Conservation (phyloP, 2,113 vertebrate genomes). For the Pterocles burchelli region DNA sequence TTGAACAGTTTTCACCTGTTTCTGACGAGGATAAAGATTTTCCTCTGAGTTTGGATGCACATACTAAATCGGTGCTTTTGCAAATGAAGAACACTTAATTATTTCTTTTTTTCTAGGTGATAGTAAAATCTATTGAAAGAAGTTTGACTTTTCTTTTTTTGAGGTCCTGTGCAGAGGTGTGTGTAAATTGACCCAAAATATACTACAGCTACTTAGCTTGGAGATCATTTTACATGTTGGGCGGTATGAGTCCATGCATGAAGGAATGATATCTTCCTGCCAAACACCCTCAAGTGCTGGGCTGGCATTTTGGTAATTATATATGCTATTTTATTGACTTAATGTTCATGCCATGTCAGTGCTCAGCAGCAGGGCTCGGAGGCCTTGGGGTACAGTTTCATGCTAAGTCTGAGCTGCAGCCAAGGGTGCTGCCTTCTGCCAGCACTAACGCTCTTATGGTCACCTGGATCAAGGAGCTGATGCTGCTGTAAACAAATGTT, state of each 20-base stretch:
- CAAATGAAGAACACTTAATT: background rate
- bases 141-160: background rate
- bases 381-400: background rate
- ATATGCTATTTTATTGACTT: background rate
- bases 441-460: background rate
- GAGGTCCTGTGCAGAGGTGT: background rate
- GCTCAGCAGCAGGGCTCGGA: background rate
- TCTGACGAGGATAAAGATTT: background rate
- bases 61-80: background rate
- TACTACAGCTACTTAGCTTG: background rate
- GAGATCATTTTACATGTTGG: background rate
- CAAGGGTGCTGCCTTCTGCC: background rate
- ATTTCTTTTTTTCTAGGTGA: background rate
- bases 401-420: background rate
- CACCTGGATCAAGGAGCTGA: background rate
- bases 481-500: background rate
- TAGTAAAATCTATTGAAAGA: background rate
- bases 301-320: constrained; percentile 26
- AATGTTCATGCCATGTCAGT: background rate
- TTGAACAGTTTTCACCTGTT: background rate
- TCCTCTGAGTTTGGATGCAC: background rate
- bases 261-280: constrained; percentile 38
- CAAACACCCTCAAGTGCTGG: constrained; percentile 1
- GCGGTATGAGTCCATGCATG: background rate
- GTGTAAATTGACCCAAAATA: constrained; percentile 19